Evolutionary conservation across 2,113 vertebrate species (phyloP), one percentile per base, ranked within the genome.

Genomic region (Ellobius talpinus): DNA sequence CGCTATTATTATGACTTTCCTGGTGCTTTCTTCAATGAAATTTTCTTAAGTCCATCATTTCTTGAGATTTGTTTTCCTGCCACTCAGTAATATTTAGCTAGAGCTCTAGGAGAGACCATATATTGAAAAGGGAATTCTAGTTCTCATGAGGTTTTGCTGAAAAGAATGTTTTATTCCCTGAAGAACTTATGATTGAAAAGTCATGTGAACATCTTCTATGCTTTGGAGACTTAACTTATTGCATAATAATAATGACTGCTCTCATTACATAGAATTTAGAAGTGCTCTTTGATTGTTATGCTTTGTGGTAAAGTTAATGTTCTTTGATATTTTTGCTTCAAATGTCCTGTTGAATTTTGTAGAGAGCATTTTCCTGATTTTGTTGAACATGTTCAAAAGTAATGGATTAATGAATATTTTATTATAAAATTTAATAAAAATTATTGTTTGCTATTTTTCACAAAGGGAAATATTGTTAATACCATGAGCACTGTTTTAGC

Each of bases 71-170:
- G 82, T 96, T 98, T 97, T 96, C 89, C 95, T 98, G 90, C 96
- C 93, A 94, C 91, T 98, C 98, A 96, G 96, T 98, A 96, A 97
- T 97, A 96, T 97, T 97, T 97, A 97, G 96, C 94, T 95, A 92
- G 24, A 85, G 94, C 78, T 97, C 24, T 94, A 97, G 97, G 96
- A 98, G 84, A 98, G 91, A 91, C 36, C 79, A 87, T 78, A 97
- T 98, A 98, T 98, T 98, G 97, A 96, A 97, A 97, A 97, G 96
- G 96, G 98, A 98, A 97, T 98, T 98, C 93, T 96, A 65, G 88
- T 97, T 94, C 96, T 96, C 96, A 63, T 36, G 96, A 97, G 97
- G 74, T 89, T 97, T 98, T 97, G 63, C 84, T 95, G 73, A 93
- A 96, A 85, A 92, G 92, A 96, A 92, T 96, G 87, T 95, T 98